A percentile compares a stretch with the other conserved stretches of the same genome.
phyloP scores from a whole-genome alignment of 1,140 invertebrate genomes.

The Saxidomus purpurata region DNA sequence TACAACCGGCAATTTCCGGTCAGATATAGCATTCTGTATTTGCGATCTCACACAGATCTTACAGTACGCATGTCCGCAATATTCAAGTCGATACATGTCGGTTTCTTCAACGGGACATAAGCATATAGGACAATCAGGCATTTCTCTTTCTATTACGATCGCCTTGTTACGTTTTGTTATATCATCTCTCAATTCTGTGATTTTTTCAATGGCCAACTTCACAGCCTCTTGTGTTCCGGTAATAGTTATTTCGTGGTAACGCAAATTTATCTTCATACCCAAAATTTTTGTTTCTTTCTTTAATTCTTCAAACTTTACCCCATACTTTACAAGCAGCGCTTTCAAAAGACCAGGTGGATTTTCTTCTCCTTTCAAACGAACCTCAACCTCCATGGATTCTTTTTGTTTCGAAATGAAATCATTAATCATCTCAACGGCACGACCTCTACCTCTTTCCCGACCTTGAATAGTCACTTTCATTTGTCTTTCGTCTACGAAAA shows the following conservation, averaged over 20 bases:
- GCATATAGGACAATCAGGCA: conserved; percentile 80
- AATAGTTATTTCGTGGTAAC: conserved; percentile 71
- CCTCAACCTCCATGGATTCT: conserved; percentile 43
- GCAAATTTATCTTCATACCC: conserved; percentile 68
- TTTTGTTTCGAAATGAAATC: conserved; percentile 68
- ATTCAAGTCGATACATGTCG: conserved; percentile 77
- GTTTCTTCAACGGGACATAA: conserved; percentile 73
- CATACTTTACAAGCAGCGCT: conserved; percentile 70
- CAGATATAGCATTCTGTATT: conserved; percentile 62
- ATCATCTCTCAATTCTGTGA: not conserved
- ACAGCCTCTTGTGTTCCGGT: conserved; percentile 71
- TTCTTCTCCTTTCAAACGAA: conserved; percentile 67
- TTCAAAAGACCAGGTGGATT: conserved; percentile 81
- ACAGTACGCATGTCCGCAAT: conserved; percentile 83
- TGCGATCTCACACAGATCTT: conserved; percentile 74
- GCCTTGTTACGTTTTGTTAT: not conserved
- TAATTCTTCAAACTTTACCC: conserved; percentile 65
- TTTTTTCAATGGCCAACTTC: conserved; percentile 46
- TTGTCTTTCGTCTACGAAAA: conserved; percentile 71
- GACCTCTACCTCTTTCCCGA: not conserved
- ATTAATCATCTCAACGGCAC: conserved; percentile 61
- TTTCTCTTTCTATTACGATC: not conserved
- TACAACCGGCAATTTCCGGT: conserved; percentile 72
- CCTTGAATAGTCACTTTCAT: conserved; percentile 76
- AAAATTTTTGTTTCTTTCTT: conserved; percentile 53